Conservation (phyloP, 2,797 vertebrate species). For the Xyrichtys novacula region DNA sequence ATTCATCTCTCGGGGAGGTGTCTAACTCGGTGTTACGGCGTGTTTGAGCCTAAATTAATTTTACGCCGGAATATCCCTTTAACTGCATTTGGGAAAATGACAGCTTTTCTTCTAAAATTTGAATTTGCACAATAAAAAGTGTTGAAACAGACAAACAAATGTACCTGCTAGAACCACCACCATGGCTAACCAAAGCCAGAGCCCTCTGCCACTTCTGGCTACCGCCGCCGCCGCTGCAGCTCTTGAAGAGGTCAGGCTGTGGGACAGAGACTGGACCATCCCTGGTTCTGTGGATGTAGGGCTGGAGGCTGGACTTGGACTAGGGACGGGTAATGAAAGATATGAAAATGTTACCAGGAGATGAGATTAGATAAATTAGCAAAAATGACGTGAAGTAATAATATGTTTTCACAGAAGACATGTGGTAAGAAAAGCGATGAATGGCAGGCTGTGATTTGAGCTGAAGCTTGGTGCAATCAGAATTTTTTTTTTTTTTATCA, state of each 20-base stretch:
- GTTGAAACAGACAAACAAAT: no score
- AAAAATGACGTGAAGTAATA: conserved; percentile 43
- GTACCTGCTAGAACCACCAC: conserved; percentile 87
- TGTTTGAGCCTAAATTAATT: no score
- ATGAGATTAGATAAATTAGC: conserved; percentile 39
- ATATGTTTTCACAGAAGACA: background rate
- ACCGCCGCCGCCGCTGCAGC: conserved; percentile 69
- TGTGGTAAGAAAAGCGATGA: conserved; percentile 54
- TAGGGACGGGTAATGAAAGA: conserved; percentile 31
- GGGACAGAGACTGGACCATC: conserved; percentile 55
- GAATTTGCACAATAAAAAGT: no score
- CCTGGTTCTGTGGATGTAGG: conserved; percentile 60
- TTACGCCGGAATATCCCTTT: no score
- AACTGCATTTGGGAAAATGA: no score
- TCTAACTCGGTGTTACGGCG: no score
- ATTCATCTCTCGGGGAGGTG: no score
- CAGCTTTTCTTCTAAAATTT: no score
- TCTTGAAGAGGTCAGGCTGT: conserved; percentile 66
- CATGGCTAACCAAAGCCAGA: conserved; percentile 87
- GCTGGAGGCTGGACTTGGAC: conserved; percentile 70
- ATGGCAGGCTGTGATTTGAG: conserved; percentile 27
- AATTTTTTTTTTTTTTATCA: conserved; percentile 13
- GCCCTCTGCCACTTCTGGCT: conserved; percentile 76
- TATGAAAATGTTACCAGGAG: conserved; percentile 15
- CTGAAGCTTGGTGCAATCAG: conserved; percentile 21